A percentile compares a stretch with the other conserved stretches of the same genome.
phyloP scores from a whole-genome alignment of 1,140 invertebrate genomes.

The Drosophila parabipectinata region DNA sequence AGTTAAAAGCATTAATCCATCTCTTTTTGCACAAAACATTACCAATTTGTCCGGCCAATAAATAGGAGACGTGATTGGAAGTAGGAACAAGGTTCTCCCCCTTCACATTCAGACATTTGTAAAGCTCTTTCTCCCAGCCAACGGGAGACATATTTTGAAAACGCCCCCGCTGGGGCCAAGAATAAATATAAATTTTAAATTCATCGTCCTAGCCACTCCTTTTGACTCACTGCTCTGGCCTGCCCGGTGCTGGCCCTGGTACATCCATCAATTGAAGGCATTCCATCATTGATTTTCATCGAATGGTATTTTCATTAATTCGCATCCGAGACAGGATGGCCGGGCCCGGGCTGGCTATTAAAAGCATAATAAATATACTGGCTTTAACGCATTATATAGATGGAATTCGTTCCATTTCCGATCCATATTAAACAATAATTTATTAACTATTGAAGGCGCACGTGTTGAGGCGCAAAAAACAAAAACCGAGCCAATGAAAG shows the following conservation, averaged over 20 bases:
- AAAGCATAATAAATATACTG: conserved; percentile 42
- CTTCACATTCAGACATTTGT: conserved; percentile 2
- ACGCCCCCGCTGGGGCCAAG: conserved; percentile 1
- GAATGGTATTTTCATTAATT: conserved; percentile 45
- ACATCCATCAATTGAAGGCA: conserved; percentile 63
- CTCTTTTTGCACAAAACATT: conserved; percentile 6
- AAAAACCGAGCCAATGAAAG: conserved; percentile 18
- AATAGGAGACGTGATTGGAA: neutral
- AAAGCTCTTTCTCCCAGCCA: conserved; percentile 2
- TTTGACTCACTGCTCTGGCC: neutral
- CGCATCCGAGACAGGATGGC: conserved; percentile 24
- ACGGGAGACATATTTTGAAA: conserved; percentile 19
- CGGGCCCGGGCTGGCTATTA: conserved; percentile 18
- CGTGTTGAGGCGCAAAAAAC: conserved; percentile 26
- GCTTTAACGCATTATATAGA: conserved; percentile 19
- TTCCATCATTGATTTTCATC: conserved; percentile 53
- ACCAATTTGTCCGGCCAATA: conserved; percentile 1
- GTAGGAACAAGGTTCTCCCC: neutral
- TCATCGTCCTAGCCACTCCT: conserved; percentile 3
- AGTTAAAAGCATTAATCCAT: conserved; percentile 19
- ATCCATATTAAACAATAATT: conserved; percentile 67
- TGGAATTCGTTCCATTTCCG: conserved; percentile 46
- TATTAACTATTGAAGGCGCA: conserved; percentile 60
- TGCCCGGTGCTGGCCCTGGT: neutral
- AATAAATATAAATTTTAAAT: conserved; percentile 32